phyloP scores from a whole-genome alignment of 2,888 invertebrate species.

The Xanthia icteritia region DNA sequence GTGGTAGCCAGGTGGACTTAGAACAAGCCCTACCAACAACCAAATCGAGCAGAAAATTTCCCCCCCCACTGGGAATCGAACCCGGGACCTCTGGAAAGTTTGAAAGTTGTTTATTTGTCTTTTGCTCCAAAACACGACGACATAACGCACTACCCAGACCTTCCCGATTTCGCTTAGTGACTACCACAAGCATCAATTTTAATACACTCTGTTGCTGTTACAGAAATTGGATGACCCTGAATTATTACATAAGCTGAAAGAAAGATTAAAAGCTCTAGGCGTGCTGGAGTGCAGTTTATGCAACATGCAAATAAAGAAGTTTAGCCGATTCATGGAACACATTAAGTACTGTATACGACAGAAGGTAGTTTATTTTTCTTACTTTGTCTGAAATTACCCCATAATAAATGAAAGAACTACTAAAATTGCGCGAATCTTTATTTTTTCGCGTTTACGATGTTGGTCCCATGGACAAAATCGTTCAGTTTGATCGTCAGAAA shows the following conservation, averaged over 20 bases:
- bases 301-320: slow-evolving; percentile 60
- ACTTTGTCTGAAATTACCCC: background rate
- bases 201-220: slow-evolving; percentile 37
- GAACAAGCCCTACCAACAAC: too few species aligned
- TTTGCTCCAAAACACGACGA: background rate
- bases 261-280: slow-evolving; percentile 63
- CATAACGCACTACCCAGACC: too few species aligned
- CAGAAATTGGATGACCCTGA: slow-evolving; percentile 72
- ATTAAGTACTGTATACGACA: slow-evolving; percentile 67
- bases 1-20: too few species aligned
- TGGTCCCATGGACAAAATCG: background rate
- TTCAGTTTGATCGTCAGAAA: background rate
- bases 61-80: too few species aligned
- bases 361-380: slow-evolving; percentile 57
- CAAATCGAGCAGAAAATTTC: too few species aligned
- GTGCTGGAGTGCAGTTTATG: slow-evolving; percentile 74
- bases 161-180: background rate
- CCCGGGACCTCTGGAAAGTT: too few species aligned
- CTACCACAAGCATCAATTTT: background rate
- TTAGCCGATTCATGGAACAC: slow-evolving; percentile 70
- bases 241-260: slow-evolving; percentile 67
- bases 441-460: background rate
- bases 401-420: background rate
- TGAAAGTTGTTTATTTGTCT: background rate
- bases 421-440: background rate